Evolutionary conservation across 2,888 invertebrate species (phyloP), one percentile per base, ranked within the genome.

Genomic region (Acanthosepion esculentum): DNA sequence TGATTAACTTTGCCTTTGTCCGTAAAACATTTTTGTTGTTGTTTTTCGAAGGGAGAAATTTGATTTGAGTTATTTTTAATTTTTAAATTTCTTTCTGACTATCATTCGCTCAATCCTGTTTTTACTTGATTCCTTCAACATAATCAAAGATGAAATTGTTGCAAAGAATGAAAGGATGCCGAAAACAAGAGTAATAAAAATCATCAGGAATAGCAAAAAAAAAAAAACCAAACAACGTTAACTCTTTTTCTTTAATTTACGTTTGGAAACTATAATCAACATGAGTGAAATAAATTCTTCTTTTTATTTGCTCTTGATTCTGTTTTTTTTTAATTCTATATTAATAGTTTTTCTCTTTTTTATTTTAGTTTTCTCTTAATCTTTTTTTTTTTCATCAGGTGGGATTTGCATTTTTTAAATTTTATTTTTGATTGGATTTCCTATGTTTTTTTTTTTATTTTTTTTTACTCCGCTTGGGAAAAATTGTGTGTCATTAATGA

Each of bases 71-170:
- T 78, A 78, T 78, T 78, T 78, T 78, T n/a, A 78, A 78, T 15
- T 23, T 78, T 78, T 78, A 15, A n/a, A 78, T 78, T 78, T 78
- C 12, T 78, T n/a, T 78, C 29, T 78, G 29, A 15, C 78, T 78
- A 78, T n/a, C 29, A 18, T 78, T 78, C 78, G n/a, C 5, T 78
- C 78, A 4, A 78, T 78, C 78, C 78, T 33, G 78, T 78, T 78
- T 78, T 78, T 78, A 78, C 4, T 78, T 78, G 78, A n/a, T 78
- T 78, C 33, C n/a, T 33, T 33, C 78, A 78, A 78, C n/a, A 33
- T 78, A 78, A 78, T 78, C 78, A 78, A 78, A 78, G 78, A 78
- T 78, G 78, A 78, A 78, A 78, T 78, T n/a, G 78, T 59, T 59
- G 26, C 23, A 59, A 59, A 23, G 59, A 23, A 59, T 59, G n/a